Conservation (phyloP, 2,888 invertebrate species). For the Rotaria socialis region DNA sequence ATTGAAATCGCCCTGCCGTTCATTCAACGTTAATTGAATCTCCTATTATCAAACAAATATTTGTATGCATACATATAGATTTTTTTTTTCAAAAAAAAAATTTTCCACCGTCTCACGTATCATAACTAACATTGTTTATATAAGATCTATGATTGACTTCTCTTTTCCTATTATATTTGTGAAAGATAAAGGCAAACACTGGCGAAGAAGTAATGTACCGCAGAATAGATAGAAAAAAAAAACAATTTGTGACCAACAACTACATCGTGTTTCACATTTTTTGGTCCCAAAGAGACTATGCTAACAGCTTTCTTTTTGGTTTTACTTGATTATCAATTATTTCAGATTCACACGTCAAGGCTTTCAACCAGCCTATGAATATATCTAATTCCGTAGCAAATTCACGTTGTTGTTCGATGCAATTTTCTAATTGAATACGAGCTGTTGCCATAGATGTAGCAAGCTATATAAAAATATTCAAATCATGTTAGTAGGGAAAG, state of each 20-base stretch:
- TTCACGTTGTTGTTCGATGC: constrained; percentile 15
- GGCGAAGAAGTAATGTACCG: too few species aligned
- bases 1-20: background rate
- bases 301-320: background rate
- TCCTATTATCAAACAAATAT: background rate
- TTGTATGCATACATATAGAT: too few species aligned
- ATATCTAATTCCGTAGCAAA: background rate
- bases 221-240: too few species aligned
- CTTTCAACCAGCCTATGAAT: background rate
- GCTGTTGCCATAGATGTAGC: background rate
- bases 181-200: too few species aligned
- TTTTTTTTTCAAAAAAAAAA: too few species aligned
- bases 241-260: too few species aligned
- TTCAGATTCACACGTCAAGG: background rate
- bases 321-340: background rate
- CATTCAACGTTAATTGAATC: background rate
- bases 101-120: too few species aligned
- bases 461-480: background rate
- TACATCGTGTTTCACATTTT: too few species aligned
- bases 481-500: background rate
- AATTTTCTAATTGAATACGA: background rate
- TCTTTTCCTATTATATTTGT: too few species aligned
- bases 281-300: too few species aligned
- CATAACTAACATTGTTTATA: too few species aligned
- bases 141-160: too few species aligned